phyloP scores from a whole-genome alignment of 1,140 invertebrate genomes.

The Drosophila persimilis region DNA sequence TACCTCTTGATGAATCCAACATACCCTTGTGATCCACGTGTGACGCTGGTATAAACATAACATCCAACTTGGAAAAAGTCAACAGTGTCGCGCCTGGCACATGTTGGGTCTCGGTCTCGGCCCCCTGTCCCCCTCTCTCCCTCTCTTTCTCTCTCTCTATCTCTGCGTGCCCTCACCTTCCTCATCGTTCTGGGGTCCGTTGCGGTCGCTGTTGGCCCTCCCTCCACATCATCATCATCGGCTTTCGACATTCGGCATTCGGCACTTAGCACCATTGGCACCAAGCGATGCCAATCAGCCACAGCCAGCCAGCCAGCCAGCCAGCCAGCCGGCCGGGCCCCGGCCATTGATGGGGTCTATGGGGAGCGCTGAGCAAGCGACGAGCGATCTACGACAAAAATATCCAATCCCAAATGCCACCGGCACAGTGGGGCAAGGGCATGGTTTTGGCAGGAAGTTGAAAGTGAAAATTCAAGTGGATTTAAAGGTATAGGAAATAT shows the following conservation, averaged over 20 bases:
- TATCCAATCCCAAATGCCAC: conserved; percentile 7
- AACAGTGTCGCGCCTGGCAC: conserved; percentile 73
- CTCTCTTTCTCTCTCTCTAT: not conserved
- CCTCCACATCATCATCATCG: conserved; percentile 28
- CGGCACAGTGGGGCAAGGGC: conserved; percentile 25
- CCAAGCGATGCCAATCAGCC: conserved; percentile 76
- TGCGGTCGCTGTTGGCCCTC: conserved; percentile 4
- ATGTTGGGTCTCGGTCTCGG: conserved; percentile 47
- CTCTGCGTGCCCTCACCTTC: conserved; percentile 16
- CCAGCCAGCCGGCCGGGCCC: not conserved
- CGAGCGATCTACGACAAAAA: conserved; percentile 17
- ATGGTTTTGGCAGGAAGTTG: not conserved
- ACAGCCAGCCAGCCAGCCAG: not conserved
- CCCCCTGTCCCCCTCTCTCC: conserved; percentile 8
- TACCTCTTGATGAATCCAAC: too few species aligned
- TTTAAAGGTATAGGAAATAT: not conserved
- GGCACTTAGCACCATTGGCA: conserved; percentile 80
- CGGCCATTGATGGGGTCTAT: conserved; percentile 33
- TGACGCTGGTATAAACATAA: conserved; percentile 22
- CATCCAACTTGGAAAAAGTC: conserved; percentile 68
- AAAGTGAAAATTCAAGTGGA: not conserved
- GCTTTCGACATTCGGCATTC: conserved; percentile 73
- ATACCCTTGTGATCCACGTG: too few species aligned
- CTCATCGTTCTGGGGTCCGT: conserved; percentile 4
- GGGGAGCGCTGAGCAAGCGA: conserved; percentile 40